Conservation (phyloP, 2,113 vertebrate species). For the Onychorhynchus coronatus region DNA sequence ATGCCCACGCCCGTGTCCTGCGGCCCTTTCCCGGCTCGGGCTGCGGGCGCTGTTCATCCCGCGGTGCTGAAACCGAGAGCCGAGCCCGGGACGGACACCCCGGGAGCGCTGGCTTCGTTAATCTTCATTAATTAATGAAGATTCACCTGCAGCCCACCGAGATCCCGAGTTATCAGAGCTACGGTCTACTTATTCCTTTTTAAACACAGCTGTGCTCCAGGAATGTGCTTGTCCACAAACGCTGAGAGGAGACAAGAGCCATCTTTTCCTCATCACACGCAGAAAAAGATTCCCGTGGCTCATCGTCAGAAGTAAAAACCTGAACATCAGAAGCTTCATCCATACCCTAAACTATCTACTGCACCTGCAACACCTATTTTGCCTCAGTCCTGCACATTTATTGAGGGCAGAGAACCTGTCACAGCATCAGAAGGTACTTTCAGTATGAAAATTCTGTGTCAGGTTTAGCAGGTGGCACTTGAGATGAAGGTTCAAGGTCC, state of each 20-base stretch:
- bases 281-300: neutral
- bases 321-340: rapidly evolving
- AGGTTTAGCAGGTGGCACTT: neutral
- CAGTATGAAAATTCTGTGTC: neutral
- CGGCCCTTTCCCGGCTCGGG: neutral
- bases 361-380: neutral
- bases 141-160: rapidly evolving
- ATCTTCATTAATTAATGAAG: neutral
- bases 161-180: neutral
- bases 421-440: neutral
- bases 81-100: neutral
- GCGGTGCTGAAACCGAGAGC: constrained; percentile 23
- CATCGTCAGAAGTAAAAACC: neutral
- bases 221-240: neutral
- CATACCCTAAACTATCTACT: rapidly evolving
- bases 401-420: neutral
- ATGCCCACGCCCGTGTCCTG: neutral
- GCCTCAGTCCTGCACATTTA: neutral
- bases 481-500: neutral
- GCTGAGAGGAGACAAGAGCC: neutral
- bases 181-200: rapidly evolving
- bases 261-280: rapidly evolving
- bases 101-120: rapidly evolving
- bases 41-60: neutral
- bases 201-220: rapidly evolving